phyloP scores from a whole-genome alignment of 1,140 invertebrate species.

The Vollenhovia emeryi region DNA sequence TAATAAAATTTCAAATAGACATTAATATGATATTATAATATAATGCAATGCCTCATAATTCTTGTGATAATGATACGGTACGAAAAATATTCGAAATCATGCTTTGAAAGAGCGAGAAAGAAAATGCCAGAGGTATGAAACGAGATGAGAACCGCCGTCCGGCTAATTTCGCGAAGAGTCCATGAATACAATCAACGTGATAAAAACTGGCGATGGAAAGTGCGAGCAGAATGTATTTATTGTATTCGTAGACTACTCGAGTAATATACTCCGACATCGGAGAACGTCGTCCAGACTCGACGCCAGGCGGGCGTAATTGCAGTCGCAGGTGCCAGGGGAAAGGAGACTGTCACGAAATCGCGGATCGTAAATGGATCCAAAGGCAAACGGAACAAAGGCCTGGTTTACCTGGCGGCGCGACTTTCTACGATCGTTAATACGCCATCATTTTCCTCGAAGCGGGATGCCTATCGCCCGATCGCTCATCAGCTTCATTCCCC shows the following conservation, averaged over 20 bases:
- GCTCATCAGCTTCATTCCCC: constrained; percentile 24
- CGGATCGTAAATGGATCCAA: constrained; percentile 29
- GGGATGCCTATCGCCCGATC: constrained; percentile 10
- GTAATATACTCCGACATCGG: constrained; percentile 11
- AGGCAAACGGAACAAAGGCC: constrained; percentile 35
- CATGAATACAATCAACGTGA: background rate
- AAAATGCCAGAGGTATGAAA: background rate
- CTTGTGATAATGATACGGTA: background rate
- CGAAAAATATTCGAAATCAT: background rate
- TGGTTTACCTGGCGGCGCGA: background rate
- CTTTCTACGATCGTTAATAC: constrained; percentile 54
- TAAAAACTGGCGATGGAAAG: constrained; percentile 34
- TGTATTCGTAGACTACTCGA: background rate
- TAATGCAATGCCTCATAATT: background rate
- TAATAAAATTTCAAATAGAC: background rate
- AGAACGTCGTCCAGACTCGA: background rate
- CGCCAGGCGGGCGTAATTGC: constrained; percentile 18
- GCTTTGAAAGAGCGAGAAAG: background rate
- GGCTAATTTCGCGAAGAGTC: background rate
- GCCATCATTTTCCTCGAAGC: constrained; percentile 12
- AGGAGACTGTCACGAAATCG: constrained; percentile 38
- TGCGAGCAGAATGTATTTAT: background rate
- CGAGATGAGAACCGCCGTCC: background rate
- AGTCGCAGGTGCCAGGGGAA: background rate
- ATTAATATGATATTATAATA: background rate